Evolutionary conservation across 2,797 vertebrate genomes (phyloP).

Genomic region (Enteromius fasciolatus): DNA sequence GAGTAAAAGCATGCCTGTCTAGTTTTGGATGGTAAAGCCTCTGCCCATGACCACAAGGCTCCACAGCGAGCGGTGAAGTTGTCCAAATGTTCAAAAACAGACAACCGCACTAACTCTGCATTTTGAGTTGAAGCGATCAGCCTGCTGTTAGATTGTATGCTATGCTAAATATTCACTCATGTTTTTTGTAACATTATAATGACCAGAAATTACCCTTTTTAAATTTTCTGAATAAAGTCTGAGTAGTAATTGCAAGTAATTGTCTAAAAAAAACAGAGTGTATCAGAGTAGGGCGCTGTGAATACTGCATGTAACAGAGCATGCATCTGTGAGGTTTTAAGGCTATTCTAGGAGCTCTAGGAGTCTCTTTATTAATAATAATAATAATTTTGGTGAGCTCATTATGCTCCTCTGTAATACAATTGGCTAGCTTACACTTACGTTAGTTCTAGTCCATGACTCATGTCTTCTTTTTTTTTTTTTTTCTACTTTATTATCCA

Average conservation of each 20-base stretch:
- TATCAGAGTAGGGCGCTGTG: not conserved
- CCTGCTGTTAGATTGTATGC: not conserved
- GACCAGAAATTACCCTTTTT: not conserved
- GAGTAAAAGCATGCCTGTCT: not conserved
- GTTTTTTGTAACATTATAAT: not conserved
- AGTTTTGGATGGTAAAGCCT: not conserved
- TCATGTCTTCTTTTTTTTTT: not conserved
- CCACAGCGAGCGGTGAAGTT: not conserved
- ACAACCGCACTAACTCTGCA: not conserved
- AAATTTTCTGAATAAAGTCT: not conserved
- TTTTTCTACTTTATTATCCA: not conserved
- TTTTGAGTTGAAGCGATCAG: not conserved
- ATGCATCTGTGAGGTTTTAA: not conserved
- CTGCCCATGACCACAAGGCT: not conserved
- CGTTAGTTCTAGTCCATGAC: not conserved
- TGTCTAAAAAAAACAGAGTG: not conserved
- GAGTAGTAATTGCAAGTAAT: not conserved
- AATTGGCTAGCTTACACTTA: not conserved
- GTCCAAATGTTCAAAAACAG: not conserved
- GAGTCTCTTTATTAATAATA: not conserved
- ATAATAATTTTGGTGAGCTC: not conserved
- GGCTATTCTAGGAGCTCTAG: not conserved
- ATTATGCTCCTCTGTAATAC: not conserved
- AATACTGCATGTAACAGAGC: not conserved
- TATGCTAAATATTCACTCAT: not conserved